phyloP scores from a whole-genome alignment of 2,113 vertebrate genomes.

The Ailurus styani region DNA sequence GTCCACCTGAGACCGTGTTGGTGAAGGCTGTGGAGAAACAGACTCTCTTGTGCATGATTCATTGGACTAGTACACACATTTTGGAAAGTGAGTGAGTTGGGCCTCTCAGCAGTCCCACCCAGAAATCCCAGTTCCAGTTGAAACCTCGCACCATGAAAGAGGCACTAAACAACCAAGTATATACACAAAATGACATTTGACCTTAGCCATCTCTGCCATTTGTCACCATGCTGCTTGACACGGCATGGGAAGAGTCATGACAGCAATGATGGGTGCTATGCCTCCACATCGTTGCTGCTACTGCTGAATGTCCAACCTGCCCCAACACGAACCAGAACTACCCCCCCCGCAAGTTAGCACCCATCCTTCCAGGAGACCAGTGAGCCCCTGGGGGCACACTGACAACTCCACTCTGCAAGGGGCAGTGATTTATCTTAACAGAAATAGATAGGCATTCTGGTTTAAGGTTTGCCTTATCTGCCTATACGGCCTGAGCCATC shows the following conservation, averaged over 20 bases:
- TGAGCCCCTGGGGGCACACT: background rate
- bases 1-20: background rate
- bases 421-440: background rate
- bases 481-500: background rate
- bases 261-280: background rate
- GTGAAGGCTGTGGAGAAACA: background rate
- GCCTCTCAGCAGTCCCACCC: background rate
- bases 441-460: background rate
- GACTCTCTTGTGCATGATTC: background rate
- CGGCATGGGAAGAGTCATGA: background rate
- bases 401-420: background rate
- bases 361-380: background rate
- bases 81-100: background rate
- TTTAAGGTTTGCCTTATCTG: background rate
- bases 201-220: background rate
- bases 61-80: background rate
- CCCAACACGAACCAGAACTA: background rate
- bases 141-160: background rate
- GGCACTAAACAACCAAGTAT: background rate
- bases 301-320: background rate
- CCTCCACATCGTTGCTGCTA: background rate
- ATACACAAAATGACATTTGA: background rate
- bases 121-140: background rate
- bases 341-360: background rate
- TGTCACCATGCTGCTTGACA: background rate